These are phyloP conservation scores for Tineola bisselliella DNA, from an alignment of 2,888 invertebrate species.

Conservation along the genomic window DNA sequence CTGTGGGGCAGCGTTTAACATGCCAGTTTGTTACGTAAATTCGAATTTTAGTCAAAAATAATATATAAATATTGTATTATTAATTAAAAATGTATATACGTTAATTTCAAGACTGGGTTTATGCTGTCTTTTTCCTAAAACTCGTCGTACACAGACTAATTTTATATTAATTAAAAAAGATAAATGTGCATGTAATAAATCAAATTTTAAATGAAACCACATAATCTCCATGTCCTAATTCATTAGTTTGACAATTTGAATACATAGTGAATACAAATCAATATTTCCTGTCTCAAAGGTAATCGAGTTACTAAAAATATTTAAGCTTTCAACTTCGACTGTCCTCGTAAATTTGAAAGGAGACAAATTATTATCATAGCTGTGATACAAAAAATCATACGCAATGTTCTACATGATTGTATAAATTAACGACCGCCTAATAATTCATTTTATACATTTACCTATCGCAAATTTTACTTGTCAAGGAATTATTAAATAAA, in stretches of 20 bases:
- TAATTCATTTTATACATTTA: neutral
- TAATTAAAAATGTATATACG: too few relatives aligned
- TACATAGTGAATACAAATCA: neutral
- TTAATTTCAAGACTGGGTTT: too few relatives aligned
- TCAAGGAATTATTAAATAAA: neutral
- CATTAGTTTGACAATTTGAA: neutral
- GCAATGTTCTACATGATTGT: neutral
- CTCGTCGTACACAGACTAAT: too few relatives aligned
- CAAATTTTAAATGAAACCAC: neutral
- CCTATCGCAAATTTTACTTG: neutral
- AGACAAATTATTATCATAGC: neutral
- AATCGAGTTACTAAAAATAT: neutral
- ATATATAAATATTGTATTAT: too few relatives aligned
- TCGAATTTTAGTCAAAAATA: too few relatives aligned
- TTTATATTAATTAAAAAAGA: neutral
- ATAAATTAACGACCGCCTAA: neutral
- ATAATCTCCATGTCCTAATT: neutral
- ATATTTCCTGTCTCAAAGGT: neutral
- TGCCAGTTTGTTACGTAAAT: too few relatives aligned
- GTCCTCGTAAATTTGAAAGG: neutral
- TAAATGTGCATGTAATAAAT: neutral
- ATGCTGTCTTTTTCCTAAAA: too few relatives aligned
- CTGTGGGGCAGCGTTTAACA: too few relatives aligned
- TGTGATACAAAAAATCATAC: neutral
- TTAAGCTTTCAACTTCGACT: neutral